Base-by-base conservation (phyloP, 2,888 invertebrate species). In the Acronicta psi region DNA sequence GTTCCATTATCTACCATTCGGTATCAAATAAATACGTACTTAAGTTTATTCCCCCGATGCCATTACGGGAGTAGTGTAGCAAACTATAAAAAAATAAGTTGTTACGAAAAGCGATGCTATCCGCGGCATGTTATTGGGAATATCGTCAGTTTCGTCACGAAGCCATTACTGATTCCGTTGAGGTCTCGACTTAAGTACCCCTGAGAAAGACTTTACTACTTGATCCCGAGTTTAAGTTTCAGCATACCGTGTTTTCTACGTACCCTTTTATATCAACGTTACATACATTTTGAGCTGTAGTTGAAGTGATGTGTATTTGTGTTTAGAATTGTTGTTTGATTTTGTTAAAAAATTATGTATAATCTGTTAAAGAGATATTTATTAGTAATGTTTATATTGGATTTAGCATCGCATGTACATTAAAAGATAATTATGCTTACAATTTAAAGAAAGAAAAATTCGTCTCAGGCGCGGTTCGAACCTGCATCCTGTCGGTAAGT, bases 141-240 rank as follows among this genome's bases (percentile, higher is more conserved):
- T 83, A 88, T 90, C 82, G 74, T 65, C 73, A 89, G 85, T 90
- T 86, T 79, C 75, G 84, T 90, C 90, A 90, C 90, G 90, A 82
- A 71, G 83, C 81, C 75, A 91, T 91, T 90, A 85, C 80, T 79
- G 84, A 91, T 91, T 90, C 91, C 63, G 81, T 60, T 62, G 81
- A 81, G 84, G 88, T 89, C 76, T 81, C 81, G 79, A 76, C 80
- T 85, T 89, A 89, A 90, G 89, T 85, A 88, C 86, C 88, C 80
- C 69, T 71, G 76, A 81, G 80, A 80, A 83, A 86, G 86, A 83
- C 81, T 85, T 81, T 79, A 83, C 80, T 80, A 81, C 82, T 83
- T 83, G 85, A 87, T 87, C 86, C 79, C 69, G 54, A 71, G 79
- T 82, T 81, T 67, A 82, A 85, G 82, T 84, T 86, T 79, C 77